phyloP scores from a whole-genome alignment of 2,113 vertebrate genomes.

The Oplegnathus fasciatus region DNA sequence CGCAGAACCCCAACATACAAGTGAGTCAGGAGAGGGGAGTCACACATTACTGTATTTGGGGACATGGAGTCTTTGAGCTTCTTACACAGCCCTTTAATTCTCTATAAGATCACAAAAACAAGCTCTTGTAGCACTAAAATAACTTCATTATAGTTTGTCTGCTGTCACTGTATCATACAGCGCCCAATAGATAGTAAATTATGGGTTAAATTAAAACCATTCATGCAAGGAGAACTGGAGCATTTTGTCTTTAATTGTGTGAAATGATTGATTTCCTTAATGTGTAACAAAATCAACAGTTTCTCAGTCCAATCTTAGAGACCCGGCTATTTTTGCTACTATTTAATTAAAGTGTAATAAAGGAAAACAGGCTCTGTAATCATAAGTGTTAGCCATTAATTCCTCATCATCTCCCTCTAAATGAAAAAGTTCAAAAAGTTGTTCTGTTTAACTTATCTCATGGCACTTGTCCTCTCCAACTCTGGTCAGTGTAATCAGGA shows the following conservation, averaged over 20 bases:
- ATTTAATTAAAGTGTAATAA: constrained; percentile 25
- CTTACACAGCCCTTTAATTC: neutral
- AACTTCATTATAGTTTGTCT: neutral
- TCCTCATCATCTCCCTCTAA: constrained; percentile 27
- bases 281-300: constrained; percentile 15
- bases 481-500: constrained; percentile 59
- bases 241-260: neutral
- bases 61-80: neutral
- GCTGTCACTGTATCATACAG: neutral
- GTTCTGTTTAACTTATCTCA: constrained; percentile 48
- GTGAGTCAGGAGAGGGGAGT: constrained; percentile 69
- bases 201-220: constrained; percentile 9
- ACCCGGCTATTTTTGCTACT: neutral
- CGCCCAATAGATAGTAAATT: neutral
- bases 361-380: constrained; percentile 17
- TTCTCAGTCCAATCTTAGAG: constrained; percentile 1
- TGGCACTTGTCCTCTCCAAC: constrained; percentile 26
- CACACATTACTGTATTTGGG: neutral
- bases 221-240: neutral
- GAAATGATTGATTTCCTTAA: constrained; percentile 9
- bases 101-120: neutral
- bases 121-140: neutral
- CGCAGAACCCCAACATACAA: constrained; percentile 95
- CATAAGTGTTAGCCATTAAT: constrained; percentile 22
- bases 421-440: constrained; percentile 14